Conservation (phyloP, 30 jellyfish, hydroid and myxozoan species). For the Phacellophora camtschatica region DNA sequence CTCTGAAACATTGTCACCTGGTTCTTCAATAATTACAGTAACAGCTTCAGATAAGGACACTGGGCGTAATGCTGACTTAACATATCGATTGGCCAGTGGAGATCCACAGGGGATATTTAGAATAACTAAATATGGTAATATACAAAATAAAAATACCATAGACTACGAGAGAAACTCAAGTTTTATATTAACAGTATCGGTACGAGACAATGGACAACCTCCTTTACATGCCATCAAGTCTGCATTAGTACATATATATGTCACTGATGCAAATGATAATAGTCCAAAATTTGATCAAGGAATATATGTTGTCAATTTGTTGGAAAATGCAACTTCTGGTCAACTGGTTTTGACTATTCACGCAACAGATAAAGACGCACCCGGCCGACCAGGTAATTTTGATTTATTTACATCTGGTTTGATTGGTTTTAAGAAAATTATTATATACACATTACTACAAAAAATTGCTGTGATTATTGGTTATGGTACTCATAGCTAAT, state of each 20-base stretch:
- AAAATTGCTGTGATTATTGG: too few relatives aligned
- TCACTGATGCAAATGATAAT: slow-evolving; percentile 82
- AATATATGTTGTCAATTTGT: slow-evolving; percentile 27
- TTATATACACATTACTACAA: too few relatives aligned
- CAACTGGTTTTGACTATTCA: not conserved
- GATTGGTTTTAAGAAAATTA: too few relatives aligned
- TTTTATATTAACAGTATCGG: slow-evolving; percentile 45
- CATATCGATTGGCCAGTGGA: slow-evolving; percentile 59
- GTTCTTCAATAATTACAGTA: slow-evolving; percentile 48
- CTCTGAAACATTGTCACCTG: slow-evolving; percentile 74
- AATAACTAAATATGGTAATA: slow-evolving; percentile 64
- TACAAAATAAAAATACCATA: slow-evolving; percentile 44
- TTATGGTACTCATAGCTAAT: too few relatives aligned
- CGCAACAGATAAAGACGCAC: slow-evolving; percentile 72
- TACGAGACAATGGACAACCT: slow-evolving; percentile 84
- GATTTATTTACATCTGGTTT: too few relatives aligned
- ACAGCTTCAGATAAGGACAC: slow-evolving; percentile 78
- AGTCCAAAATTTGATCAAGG: slow-evolving; percentile 64
- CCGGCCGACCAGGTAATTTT: slow-evolving; percentile 65
- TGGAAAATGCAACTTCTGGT: slow-evolving; percentile 75
- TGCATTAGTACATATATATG: slow-evolving; percentile 64
- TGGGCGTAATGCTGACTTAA: slow-evolving; percentile 72
- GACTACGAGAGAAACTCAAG: slow-evolving; percentile 62
- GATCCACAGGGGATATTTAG: slow-evolving; percentile 63
- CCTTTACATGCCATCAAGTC: slow-evolving; percentile 30